A percentile compares a stretch with the other conserved stretches of the same genome.
Evolutionary conservation across 2,797 vertebrate genomes (phyloP).

Genomic region (Argya squamiceps): DNA sequence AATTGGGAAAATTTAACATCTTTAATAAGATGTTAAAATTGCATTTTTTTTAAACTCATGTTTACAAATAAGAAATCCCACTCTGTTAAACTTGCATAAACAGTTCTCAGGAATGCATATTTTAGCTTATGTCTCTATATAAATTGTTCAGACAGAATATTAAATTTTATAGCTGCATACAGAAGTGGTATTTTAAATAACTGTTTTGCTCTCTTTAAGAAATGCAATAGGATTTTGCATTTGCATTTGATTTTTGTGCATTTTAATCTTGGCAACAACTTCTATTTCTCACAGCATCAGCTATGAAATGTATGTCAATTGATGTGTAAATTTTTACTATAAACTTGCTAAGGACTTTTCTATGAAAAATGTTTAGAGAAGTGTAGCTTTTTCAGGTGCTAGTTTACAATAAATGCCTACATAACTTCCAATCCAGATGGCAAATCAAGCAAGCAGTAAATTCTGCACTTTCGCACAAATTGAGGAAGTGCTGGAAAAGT

Average conservation of each 20-base stretch:
- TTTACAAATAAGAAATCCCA: conserved; percentile 1
- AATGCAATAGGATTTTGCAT: conserved; percentile 37
- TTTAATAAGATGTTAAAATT: background rate
- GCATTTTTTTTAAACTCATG: background rate
- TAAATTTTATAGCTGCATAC: conserved; percentile 12
- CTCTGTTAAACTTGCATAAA: background rate
- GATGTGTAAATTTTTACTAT: conserved; percentile 59
- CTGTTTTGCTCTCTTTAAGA: background rate
- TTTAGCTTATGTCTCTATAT: background rate
- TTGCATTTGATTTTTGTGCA: conserved; percentile 18
- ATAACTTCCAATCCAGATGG: conserved; percentile 19
- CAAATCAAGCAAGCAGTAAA: conserved; percentile 6
- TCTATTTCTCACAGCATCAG: conserved; percentile 7
- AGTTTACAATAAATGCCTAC: conserved; percentile 21
- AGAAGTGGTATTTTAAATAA: conserved; percentile 31
- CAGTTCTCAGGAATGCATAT: conserved; percentile 1
- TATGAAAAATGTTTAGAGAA: conserved; percentile 21
- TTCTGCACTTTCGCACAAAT: background rate
- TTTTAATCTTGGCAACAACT: conserved; percentile 48
- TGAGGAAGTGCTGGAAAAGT: background rate
- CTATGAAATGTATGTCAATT: conserved; percentile 41
- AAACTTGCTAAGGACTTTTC: background rate
- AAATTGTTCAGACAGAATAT: conserved; percentile 22
- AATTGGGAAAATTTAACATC: background rate
- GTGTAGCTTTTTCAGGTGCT: conserved; percentile 30